Conservation (phyloP, 2,113 vertebrate genomes). For the Gopherus evgoodei region DNA sequence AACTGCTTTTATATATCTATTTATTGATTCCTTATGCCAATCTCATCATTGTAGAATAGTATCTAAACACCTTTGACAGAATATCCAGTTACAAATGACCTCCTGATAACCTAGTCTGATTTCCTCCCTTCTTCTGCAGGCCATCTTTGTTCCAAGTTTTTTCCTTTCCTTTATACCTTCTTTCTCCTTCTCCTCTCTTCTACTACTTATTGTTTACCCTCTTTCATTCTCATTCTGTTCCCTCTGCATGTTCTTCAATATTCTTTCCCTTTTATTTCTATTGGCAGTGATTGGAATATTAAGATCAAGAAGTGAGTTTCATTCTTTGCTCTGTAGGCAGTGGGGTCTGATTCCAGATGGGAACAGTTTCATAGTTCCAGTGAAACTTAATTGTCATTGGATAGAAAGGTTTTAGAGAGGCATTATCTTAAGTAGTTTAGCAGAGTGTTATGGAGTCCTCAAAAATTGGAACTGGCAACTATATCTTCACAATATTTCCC, state of each 20-base stretch:
- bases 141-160: fast-evolving
- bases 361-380: background rate
- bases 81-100: background rate
- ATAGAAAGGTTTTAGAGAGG: background rate
- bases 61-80: background rate
- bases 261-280: background rate
- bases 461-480: background rate
- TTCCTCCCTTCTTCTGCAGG: background rate
- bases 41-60: background rate
- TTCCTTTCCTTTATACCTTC: background rate
- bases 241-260: background rate
- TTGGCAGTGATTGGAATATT: background rate
- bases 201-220: background rate
- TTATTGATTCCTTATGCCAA: background rate
- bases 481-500: too few relatives aligned
- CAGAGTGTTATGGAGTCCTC: too few relatives aligned
- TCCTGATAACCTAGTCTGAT: fast-evolving
- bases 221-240: background rate
- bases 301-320: background rate
- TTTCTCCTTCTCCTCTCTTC: background rate
- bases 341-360: background rate
- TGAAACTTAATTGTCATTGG: background rate
- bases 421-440: too few relatives aligned
- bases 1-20: background rate
- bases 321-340: background rate